Conservation (phyloP, 2,797 vertebrate species). For the Kryptopterus vitreolus region DNA sequence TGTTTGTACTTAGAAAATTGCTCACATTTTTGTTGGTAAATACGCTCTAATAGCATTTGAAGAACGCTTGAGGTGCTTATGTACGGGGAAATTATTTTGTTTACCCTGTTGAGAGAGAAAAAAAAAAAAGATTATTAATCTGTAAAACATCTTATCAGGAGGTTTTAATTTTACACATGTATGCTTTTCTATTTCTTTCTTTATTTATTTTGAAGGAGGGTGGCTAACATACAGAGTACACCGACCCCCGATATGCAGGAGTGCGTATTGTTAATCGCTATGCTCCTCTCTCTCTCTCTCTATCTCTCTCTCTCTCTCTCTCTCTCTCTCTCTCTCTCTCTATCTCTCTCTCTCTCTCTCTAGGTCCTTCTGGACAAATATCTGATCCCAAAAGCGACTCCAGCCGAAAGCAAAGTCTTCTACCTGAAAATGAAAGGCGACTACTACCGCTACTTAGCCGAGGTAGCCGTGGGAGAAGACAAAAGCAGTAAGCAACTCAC, state of each 20-base stretch:
- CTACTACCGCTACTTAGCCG: constrained; percentile 94
- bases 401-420: constrained; percentile 93
- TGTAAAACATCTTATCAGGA: too few species aligned
- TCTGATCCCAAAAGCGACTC: constrained; percentile 85
- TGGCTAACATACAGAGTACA: background rate
- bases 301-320: constrained; percentile 20
- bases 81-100: background rate
- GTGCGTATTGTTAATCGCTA: too few species aligned
- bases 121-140: too few species aligned
- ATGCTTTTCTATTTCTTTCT: too few species aligned
- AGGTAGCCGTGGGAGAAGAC: constrained; percentile 82
- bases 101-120: background rate
- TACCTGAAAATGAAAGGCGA: constrained; percentile 99
- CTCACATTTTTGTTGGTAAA: background rate
- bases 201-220: too few species aligned
- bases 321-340: background rate
- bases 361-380: constrained; percentile 89
- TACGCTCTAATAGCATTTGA: too few species aligned
- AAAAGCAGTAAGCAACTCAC: constrained; percentile 75
- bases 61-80: background rate
- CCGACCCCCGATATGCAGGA: too few species aligned
- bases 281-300: background rate
- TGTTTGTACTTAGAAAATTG: background rate
- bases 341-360: constrained; percentile 38
- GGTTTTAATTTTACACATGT: too few species aligned